A percentile compares a stretch with the other conserved stretches of the same genome.
These are phyloP conservation scores for Chaetodon trifasciatus DNA, from an alignment of 2,797 vertebrate genomes.

Conservation along the genomic window DNA sequence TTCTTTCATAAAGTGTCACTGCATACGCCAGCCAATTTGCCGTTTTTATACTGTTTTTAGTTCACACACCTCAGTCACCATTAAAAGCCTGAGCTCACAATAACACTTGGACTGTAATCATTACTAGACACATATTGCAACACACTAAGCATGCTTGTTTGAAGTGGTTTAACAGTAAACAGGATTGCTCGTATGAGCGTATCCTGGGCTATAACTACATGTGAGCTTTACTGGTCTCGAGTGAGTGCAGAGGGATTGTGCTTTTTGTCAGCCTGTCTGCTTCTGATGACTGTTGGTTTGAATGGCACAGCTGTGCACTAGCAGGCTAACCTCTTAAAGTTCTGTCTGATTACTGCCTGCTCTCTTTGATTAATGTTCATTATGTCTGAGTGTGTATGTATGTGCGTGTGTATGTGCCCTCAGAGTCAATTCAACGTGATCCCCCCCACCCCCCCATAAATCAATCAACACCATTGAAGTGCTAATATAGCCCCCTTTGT, in stretches of 20 bases:
- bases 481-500: conserved; percentile 69
- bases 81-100: conserved; percentile 19
- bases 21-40: neutral
- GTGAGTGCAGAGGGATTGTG: conserved; percentile 44
- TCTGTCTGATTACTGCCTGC: conserved; percentile 78
- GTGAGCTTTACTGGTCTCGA: conserved; percentile 24
- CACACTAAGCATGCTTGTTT: conserved; percentile 17
- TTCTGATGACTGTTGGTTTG: conserved; percentile 58
- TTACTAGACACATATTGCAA: conserved; percentile 10
- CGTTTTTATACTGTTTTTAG: neutral
- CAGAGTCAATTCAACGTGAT: conserved; percentile 59
- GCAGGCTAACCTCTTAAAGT: conserved; percentile 64
- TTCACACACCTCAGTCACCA: neutral
- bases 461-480: conserved; percentile 81
- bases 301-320: conserved; percentile 74
- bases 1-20: neutral
- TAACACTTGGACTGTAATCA: conserved; percentile 1
- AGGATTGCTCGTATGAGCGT: conserved; percentile 22
- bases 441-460: conserved; percentile 44
- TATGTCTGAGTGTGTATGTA: conserved; percentile 47
- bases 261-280: conserved; percentile 63
- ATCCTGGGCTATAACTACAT: conserved; percentile 17
- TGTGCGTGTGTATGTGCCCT: conserved; percentile 12
- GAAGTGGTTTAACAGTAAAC: conserved; percentile 26
- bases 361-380: conserved; percentile 78